Base-by-base conservation (phyloP, 2,797 vertebrate genomes). In the Hoplostethus mediterraneus region DNA sequence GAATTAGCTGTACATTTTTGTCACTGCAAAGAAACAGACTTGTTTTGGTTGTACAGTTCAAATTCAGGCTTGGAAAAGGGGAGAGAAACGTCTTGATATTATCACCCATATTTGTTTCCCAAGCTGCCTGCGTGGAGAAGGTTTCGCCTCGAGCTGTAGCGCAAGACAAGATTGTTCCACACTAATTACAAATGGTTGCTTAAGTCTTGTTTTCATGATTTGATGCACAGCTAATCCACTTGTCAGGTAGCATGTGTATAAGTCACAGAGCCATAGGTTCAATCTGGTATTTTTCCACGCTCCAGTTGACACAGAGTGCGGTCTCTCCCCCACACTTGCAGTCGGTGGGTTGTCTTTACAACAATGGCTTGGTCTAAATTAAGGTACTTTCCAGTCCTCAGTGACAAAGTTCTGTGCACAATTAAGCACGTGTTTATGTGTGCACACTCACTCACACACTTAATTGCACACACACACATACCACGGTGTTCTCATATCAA, bases 211-310 rank as follows among this genome's bases (percentile, higher is more conserved):
- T 77, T 75, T 82, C 45, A 70, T 77, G 44, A 77, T 79, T 64
- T 47, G 47, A 78, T 38, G 65, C 75, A 58, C 25, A 49, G 30
- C 73, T 83, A 82, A 91, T 88, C 74, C 59, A 72, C 64, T 85
- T 87, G 84, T 79, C 55, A 90, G 69, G 77, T 72, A 52, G 40
- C 30, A 63, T 64, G 17, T 51, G 44, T 74, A 21, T n/a, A 65
- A 82, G 54, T 65, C 9, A 31, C 42, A 21, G 14, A 76, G 16
- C 67, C 60, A 67, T 6, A 16, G 44, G 48, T 62, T 56, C 63
- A 71, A 71, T 44, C 40, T 45, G 8, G 61, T 21, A 12, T 77
- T 56, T 80, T 36, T 51, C 68, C 68, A 75, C 59, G 70, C 5
- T 38, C 10, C 38, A 67, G 56, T 62, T 63, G 30, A 84, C 38